Conservation (phyloP, 2,797 vertebrate genomes). For the Premnoplex brunnescens region DNA sequence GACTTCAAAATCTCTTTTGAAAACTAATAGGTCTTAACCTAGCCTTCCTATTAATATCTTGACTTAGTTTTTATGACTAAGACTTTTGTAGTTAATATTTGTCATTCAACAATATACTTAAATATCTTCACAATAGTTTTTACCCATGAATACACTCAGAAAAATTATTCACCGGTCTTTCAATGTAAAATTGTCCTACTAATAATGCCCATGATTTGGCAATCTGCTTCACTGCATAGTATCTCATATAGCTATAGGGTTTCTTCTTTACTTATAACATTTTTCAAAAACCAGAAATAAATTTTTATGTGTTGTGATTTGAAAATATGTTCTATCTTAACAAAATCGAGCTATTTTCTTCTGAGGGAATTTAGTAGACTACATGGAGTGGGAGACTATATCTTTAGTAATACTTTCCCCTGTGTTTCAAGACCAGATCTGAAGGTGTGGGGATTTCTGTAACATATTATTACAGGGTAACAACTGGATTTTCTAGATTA, state of each 20-base stretch:
- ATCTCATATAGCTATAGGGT: neutral
- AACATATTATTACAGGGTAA: slow-evolving; percentile 23
- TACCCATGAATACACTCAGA: neutral
- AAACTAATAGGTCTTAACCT: neutral
- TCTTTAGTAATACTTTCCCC: slow-evolving; percentile 3
- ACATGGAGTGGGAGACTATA: neutral
- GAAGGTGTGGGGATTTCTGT: slow-evolving; percentile 35
- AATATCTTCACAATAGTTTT: neutral
- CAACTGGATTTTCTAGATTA: slow-evolving; percentile 63
- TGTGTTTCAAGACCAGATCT: slow-evolving; percentile 52
- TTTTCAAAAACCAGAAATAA: slow-evolving; percentile 32
- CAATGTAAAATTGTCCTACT: neutral
- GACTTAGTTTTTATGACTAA: neutral
- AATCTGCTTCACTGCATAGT: neutral
- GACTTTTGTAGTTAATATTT: neutral
- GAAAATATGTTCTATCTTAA: slow-evolving; percentile 40
- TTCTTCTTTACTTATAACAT: neutral
- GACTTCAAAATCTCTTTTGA: neutral
- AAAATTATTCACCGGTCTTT: neutral
- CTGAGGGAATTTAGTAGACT: slow-evolving; percentile 31
- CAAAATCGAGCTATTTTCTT: slow-evolving; percentile 31
- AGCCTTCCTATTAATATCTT: neutral
- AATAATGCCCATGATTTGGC: neutral
- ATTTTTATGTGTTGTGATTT: slow-evolving; percentile 35
- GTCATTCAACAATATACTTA: slow-evolving; percentile 8